Evolutionary conservation across 2,888 invertebrate species (phyloP), one percentile per base, ranked within the genome.

Genomic region (Thymelicus acteon): DNA sequence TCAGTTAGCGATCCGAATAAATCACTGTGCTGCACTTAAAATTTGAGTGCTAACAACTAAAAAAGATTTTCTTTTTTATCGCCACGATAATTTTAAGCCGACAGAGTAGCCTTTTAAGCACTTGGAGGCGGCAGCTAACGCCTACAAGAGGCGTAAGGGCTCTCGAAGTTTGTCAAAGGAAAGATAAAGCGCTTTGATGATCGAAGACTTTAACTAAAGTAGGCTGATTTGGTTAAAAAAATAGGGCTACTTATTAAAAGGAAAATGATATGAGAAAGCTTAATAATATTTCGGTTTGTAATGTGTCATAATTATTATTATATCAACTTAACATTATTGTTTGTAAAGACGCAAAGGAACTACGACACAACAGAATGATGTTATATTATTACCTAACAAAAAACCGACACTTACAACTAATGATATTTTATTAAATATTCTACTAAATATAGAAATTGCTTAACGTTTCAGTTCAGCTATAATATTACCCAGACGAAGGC

Each of bases 141-240:
- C 63, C 49, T 52, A 39, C 24, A 44, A 70, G 64, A 58, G 57
- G 63, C 13, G 40, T 24, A n/a, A 70, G 70, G 15, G 70, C 63
- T 40, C 70, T 64, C n/a, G 58, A 58, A 49, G 49, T 64, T 40
- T 64, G 40, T 64, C 64, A 70, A 70, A 70, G 70, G 70, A 64
- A 70, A 58, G 70, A 70, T 70, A 63, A 40, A 60, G 37, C 24
- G 58, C 70, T 58, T 70, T 57, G 68, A 68, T 52, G 44, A 64
- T 64, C 64, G 60, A 49, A 70, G 15, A 52, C 70, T 64, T 63
- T 37, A 48, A 24, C 44, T 64, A 54, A 68, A 68, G 61, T 70
- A 52, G 31, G 40, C 49, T 70, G 63, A 64, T 64, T 70, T 69
- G 60, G 39, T 60, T 40, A 39, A 60, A 60, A 57, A 60, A 60